Conservation (phyloP, 2,888 invertebrate genomes). For the Cataglyphis rosenhaueri region DNA sequence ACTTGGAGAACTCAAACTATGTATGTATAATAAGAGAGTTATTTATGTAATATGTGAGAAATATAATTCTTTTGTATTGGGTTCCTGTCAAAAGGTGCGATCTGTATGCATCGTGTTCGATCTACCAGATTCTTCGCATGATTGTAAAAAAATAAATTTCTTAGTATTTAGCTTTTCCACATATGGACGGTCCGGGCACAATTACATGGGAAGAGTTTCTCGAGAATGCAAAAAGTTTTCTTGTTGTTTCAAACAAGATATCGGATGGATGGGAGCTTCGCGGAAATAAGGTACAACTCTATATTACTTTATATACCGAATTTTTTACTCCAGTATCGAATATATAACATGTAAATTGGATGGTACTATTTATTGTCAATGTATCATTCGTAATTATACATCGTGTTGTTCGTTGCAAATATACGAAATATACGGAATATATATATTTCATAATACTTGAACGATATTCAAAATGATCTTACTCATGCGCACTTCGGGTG, state of each 20-base stretch:
- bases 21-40: background rate
- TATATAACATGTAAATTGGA: background rate
- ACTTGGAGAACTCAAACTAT: background rate
- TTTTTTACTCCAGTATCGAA: background rate
- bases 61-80: background rate
- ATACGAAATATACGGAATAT: background rate
- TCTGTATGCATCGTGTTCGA: background rate
- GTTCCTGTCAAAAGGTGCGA: background rate
- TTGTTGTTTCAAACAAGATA: slow-evolving; percentile 81
- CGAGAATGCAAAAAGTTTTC: slow-evolving; percentile 81
- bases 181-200: slow-evolving; percentile 83
- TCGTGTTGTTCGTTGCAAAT: background rate
- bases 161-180: slow-evolving; percentile 13
- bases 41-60: background rate
- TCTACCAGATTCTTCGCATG: background rate
- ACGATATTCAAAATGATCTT: background rate
- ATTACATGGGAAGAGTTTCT: slow-evolving; percentile 85
- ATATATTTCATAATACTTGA: background rate
- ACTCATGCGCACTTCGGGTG: background rate
- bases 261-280: slow-evolving; percentile 83
- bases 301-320: background rate
- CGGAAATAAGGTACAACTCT: slow-evolving; percentile 81
- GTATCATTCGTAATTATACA: background rate
- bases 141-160: slow-evolving; percentile 13
- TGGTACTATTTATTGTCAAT: background rate